phyloP scores from a whole-genome alignment of 2,797 vertebrate genomes.

The Peromyscus attwateri region DNA sequence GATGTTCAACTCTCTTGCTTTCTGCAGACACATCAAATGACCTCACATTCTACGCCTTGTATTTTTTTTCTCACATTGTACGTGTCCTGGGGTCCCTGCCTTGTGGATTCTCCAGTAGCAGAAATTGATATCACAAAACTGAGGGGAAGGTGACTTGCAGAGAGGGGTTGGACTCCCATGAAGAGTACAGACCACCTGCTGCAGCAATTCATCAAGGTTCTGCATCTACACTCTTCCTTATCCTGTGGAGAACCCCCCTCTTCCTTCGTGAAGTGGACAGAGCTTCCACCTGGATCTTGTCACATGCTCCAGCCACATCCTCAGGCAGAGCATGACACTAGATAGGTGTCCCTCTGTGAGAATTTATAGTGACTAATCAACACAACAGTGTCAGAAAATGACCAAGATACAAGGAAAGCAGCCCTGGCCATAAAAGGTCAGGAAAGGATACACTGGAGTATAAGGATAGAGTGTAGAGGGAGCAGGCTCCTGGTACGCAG shows the following conservation, averaged over 20 bases:
- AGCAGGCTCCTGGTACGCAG: accelerated
- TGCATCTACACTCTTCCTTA: accelerated
- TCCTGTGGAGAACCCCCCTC: accelerated
- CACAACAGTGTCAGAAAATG: accelerated
- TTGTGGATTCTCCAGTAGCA: neutral
- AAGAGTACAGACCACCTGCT: too few relatives aligned
- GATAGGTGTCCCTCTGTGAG: neutral
- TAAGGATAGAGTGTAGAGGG: neutral
- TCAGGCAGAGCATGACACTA: accelerated
- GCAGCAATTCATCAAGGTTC: accelerated
- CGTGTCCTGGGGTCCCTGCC: accelerated
- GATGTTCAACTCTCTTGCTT: too few relatives aligned
- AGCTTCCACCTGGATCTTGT: neutral
- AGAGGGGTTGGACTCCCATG: neutral
- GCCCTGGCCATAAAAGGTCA: accelerated
- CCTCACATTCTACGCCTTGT: accelerated
- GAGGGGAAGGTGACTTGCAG: too few relatives aligned
- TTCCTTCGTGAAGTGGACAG: accelerated
- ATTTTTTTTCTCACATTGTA: neutral
- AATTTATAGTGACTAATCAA: accelerated
- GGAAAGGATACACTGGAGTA: accelerated
- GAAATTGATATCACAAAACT: neutral
- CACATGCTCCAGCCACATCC: accelerated
- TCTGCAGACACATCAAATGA: neutral
- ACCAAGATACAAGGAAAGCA: neutral